Base-by-base conservation (phyloP, 1,140 invertebrate species). In the Drosophila mayri region DNA sequence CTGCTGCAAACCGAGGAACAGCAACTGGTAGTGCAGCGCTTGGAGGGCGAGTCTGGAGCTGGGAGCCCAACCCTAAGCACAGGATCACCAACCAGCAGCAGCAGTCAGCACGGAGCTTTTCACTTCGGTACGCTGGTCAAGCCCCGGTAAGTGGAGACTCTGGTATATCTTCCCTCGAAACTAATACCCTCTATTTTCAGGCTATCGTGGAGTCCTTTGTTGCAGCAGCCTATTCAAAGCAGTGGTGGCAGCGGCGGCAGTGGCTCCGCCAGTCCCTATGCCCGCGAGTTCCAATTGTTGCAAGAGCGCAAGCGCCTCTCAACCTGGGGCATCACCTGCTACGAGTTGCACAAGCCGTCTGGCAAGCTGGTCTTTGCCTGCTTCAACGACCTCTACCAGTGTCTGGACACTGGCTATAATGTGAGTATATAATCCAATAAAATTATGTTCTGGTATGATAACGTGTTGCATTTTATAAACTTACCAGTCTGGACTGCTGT, bases 271-370 rank as follows among this genome's bases (percentile, higher is more conserved):
- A 67, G 81, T 80, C 94, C 94, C 60, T 81, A 78, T 94, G 95
- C 97, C 0, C 94, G 96, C 67, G 98, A 99, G 93, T 98, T 98
- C 91, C 97, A 98, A 91, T 92, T 99, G 49, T 93, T 98, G 59
- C 96, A 97, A 94, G 98, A 99, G 92, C 94, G 98, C 57, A 98
- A 98, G 93, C 93, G 98, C 74, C 94, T 98, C 11, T 95, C 97
- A 1, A 97, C 97, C 1, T 98, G 97, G 95, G 98, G 98, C 20
- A 98, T 99, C 50, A 98, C 97, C 4, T 97, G 97, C 12, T 99
- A 98, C 90, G 97, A 99, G 90, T 93, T 98, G 46, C 96, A 98
- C 87, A 94, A 95, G 22, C 94, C 94, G 4, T 95, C 95, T 54
- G 97, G 97, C 22, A 96, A 96, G 87, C 95, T 99, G 78, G 95